Evolutionary conservation across 2,113 vertebrate species (phyloP).

Genomic region (Calyptommatus sinebrachiatus): DNA sequence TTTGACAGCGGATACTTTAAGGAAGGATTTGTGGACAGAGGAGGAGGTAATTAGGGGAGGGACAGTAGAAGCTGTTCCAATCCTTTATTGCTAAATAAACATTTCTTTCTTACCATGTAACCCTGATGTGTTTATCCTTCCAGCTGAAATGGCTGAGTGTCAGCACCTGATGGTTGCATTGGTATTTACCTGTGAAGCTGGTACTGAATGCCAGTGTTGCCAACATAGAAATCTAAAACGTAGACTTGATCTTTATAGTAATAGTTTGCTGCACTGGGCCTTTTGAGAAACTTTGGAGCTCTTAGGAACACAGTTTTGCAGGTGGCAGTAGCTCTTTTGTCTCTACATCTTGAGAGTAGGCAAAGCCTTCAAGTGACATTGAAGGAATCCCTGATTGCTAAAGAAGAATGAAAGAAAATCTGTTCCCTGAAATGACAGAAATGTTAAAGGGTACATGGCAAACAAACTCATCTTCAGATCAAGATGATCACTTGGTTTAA

Average conservation of each 20-base stretch:
- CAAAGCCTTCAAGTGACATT: neutral
- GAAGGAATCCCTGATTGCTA: neutral
- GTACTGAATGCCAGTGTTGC: neutral
- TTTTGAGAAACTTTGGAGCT: neutral
- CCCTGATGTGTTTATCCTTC: neutral
- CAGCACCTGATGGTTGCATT: neutral
- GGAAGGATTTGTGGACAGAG: conserved; percentile 28
- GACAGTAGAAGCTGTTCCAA: neutral
- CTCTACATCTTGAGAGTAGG: neutral
- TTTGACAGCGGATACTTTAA: conserved; percentile 26
- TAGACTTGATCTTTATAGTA: neutral
- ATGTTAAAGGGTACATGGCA: too few relatives aligned
- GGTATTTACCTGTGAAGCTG: conserved; percentile 9
- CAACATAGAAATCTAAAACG: neutral
- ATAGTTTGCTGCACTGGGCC: neutral
- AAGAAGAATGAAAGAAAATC: neutral
- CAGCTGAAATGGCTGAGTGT: neutral
- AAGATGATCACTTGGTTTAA: neutral
- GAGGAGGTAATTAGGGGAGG: neutral
- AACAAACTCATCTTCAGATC: neutral
- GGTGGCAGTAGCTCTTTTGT: neutral
- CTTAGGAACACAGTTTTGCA: neutral
- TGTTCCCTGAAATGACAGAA: neutral
- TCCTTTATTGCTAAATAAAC: conserved; percentile 15
- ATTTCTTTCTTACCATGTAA: conserved; percentile 18